Evolutionary conservation across 1,140 invertebrate species (phyloP).

Genomic region (Cryptotermes secundus): DNA sequence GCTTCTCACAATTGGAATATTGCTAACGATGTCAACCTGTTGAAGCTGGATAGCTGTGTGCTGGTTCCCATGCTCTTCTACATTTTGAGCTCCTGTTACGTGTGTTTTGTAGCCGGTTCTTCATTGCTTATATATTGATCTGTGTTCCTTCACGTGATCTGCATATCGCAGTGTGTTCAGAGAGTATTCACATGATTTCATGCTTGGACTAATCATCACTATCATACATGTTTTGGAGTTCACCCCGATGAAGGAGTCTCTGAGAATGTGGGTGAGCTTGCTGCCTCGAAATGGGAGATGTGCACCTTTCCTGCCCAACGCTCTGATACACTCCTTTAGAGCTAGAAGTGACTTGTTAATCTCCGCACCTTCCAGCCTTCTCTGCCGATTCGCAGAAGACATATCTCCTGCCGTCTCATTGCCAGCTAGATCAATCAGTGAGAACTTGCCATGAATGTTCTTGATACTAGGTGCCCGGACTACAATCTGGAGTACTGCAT

Average conservation of each 20-base stretch:
- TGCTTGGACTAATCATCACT: slow-evolving; percentile 95
- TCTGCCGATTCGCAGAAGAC: slow-evolving; percentile 91
- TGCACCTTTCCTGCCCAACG: slow-evolving; percentile 88
- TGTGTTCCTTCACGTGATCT: slow-evolving; percentile 90
- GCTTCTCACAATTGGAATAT: too few relatives aligned
- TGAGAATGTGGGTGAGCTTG: slow-evolving; percentile 95
- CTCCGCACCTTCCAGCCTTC: slow-evolving; percentile 97
- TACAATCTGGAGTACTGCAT: slow-evolving; percentile 90
- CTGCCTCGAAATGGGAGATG: slow-evolving; percentile 97
- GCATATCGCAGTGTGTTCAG: slow-evolving; percentile 97
- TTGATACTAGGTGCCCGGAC: slow-evolving; percentile 65
- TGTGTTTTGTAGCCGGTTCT: too few relatives aligned
- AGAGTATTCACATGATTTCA: slow-evolving; percentile 95
- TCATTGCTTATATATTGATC: too few relatives aligned
- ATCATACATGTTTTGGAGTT: slow-evolving; percentile 99
- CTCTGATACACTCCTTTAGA: slow-evolving; percentile 97
- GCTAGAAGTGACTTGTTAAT: slow-evolving; percentile 98
- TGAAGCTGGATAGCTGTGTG: too few relatives aligned
- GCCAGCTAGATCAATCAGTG: slow-evolving; percentile 96
- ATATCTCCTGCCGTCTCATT: slow-evolving; percentile 98
- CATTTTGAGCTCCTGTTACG: too few relatives aligned
- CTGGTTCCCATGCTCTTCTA: too few relatives aligned
- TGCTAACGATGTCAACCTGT: too few relatives aligned
- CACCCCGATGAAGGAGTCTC: slow-evolving; percentile 98
- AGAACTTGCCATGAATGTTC: slow-evolving; percentile 94